These are phyloP conservation scores for Camptogramma bilineatum DNA, from an alignment of 2,888 invertebrate species.

Conservation along the genomic window DNA sequence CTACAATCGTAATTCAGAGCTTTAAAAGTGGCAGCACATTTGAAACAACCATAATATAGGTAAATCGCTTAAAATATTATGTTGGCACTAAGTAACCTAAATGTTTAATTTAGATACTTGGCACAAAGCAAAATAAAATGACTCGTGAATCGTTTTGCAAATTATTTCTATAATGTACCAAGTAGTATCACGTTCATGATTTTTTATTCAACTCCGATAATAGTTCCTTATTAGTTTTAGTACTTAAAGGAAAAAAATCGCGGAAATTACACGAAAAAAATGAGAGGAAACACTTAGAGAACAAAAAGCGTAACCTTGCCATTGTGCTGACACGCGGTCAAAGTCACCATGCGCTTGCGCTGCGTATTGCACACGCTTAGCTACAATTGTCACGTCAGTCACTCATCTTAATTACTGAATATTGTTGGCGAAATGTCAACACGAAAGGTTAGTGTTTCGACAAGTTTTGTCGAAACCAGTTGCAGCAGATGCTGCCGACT, in stretches of 20 bases:
- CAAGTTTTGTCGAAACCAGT: constrained; percentile 22
- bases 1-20: constrained; percentile 40
- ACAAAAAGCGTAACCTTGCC: constrained; percentile 63
- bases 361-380: constrained; percentile 26
- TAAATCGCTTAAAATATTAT: background rate
- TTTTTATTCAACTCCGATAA: constrained; percentile 21
- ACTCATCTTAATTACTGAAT: constrained; percentile 27
- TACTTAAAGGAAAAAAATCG: constrained; percentile 38
- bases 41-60: constrained; percentile 1
- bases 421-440: constrained; percentile 32
- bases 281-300: constrained; percentile 51
- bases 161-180: background rate
- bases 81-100: background rate
- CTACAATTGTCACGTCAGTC: constrained; percentile 23
- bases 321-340: constrained; percentile 62
- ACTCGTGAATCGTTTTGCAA: constrained; percentile 2
- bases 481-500: constrained; percentile 1
- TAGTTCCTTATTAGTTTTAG: constrained; percentile 31
- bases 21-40: constrained; percentile 9
- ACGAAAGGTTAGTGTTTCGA: constrained; percentile 31
- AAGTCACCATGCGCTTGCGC: constrained; percentile 59
- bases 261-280: constrained; percentile 50
- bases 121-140: too few species aligned
- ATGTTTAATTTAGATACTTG: too few species aligned
- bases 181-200: background rate